These are phyloP conservation scores for Enteromius argenteus DNA, from an alignment of 2,797 vertebrate genomes.

Conservation along the genomic window DNA sequence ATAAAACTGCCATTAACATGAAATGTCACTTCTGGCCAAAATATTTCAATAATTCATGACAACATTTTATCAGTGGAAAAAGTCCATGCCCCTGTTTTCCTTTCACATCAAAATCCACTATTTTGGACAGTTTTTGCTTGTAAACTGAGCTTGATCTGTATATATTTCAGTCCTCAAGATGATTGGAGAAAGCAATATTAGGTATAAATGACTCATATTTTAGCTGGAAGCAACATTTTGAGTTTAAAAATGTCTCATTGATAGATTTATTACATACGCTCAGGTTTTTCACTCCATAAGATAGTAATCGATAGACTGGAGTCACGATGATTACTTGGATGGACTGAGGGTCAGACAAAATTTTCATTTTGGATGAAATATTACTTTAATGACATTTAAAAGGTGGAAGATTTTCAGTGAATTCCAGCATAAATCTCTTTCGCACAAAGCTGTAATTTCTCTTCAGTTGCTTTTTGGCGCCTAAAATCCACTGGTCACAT, in stretches of 20 bases:
- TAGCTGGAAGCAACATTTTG: background rate
- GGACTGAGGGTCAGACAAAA: background rate
- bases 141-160: background rate
- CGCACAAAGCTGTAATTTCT: background rate
- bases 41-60: background rate
- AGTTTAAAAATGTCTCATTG: background rate
- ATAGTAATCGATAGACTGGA: background rate
- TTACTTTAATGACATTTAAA: constrained; percentile 6
- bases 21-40: background rate
- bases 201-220: background rate
- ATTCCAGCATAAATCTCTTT: background rate
- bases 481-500: background rate
- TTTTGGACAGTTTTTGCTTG: background rate
- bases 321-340: background rate
- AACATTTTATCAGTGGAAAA: background rate
- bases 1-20: background rate
- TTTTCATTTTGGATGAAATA: background rate
- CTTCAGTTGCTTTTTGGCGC: background rate
- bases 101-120: background rate
- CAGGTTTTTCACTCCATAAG: background rate
- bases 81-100: background rate
- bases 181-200: background rate
- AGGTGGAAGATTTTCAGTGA: background rate
- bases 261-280: background rate
- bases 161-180: background rate